Conservation (phyloP, 2,797 vertebrate species). For the Dipus sagitta region DNA sequence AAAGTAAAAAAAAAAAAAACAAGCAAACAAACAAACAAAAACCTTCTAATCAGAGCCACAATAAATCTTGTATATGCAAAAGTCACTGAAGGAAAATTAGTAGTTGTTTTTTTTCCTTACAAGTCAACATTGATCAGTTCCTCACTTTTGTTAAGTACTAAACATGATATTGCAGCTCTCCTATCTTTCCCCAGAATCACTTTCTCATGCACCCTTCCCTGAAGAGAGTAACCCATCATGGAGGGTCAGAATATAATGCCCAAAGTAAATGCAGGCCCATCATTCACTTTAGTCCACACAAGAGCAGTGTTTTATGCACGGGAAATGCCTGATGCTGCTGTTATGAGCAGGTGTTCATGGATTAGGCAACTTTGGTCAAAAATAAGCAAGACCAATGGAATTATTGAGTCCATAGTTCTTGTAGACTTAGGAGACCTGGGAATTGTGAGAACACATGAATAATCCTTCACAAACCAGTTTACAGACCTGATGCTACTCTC, state of each 20-base stretch:
- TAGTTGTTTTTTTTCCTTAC: background rate
- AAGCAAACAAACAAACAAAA: background rate
- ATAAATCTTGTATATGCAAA: background rate
- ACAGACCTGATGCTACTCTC: background rate
- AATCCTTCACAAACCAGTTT: background rate
- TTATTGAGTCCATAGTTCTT: constrained; percentile 1
- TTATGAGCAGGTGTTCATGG: background rate
- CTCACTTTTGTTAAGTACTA: background rate
- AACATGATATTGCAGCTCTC: background rate
- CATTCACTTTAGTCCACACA: background rate
- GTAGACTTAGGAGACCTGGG: background rate
- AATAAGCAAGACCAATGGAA: background rate
- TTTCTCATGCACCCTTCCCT: fast-evolving
- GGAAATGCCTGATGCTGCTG: background rate
- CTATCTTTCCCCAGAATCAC: background rate
- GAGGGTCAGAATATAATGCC: background rate
- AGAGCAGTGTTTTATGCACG: background rate
- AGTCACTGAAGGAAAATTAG: background rate
- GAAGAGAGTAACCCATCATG: background rate
- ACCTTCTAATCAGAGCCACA: background rate
- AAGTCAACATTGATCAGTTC: background rate
- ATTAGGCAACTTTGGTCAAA: background rate
- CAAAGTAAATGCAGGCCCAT: background rate
- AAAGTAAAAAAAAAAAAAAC: constrained; percentile 36
- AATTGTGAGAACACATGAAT: background rate